phyloP scores from a whole-genome alignment of 2,113 vertebrate species.

The Pycnonotus jocosus region DNA sequence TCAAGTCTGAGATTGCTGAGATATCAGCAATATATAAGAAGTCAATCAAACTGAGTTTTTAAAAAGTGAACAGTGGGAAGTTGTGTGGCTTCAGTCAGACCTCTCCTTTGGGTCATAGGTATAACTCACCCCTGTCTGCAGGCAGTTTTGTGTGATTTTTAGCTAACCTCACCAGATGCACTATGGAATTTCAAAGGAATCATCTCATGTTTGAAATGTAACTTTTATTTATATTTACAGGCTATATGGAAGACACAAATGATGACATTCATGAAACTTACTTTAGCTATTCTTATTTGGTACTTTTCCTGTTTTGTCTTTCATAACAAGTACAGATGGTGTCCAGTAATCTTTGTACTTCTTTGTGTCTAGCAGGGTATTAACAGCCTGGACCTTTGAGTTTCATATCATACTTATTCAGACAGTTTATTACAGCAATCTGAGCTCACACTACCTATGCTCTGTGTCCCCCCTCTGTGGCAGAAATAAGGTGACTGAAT shows the following conservation, averaged over 20 bases:
- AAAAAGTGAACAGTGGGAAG: not conserved
- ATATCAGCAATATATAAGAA: not conserved
- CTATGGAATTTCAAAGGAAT: not conserved
- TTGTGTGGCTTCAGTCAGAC: conserved; percentile 30
- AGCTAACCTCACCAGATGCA: not conserved
- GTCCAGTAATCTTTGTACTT: not conserved
- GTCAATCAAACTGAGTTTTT: not conserved
- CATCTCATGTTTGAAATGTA: not conserved
- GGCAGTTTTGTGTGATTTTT: not conserved
- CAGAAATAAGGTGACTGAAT: not conserved
- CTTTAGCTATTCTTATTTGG: not conserved
- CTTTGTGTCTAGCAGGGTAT: not conserved
- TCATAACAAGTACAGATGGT: not conserved
- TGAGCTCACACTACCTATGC: not conserved
- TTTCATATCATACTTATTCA: not conserved
- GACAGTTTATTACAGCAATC: not conserved
- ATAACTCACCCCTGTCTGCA: not conserved
- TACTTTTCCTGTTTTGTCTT: not conserved
- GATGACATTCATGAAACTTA: not conserved
- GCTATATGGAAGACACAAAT: not conserved
- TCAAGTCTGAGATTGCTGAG: not conserved
- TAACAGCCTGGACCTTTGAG: not conserved
- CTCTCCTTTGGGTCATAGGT: not conserved
- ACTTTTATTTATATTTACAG: conserved; percentile 35
- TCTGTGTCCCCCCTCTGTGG: not conserved